phyloP scores from a whole-genome alignment of 1,140 invertebrate genomes.

The Sitodiplosis mosellana region DNA sequence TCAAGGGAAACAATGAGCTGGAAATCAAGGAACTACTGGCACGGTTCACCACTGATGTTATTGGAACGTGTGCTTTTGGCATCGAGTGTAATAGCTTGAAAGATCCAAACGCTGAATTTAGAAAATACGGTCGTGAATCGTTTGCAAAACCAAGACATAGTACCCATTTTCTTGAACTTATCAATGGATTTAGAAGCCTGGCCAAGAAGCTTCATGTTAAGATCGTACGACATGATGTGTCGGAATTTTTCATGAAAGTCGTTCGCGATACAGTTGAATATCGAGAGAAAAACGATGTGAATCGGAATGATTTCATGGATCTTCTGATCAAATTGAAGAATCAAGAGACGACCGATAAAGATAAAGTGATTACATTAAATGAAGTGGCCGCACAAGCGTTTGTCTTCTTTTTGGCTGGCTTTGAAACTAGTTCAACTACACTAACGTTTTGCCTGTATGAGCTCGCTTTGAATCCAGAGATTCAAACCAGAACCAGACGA shows the following conservation, averaged over 20 bases:
- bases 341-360: conserved; percentile 9
- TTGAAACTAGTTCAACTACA: conserved; percentile 29
- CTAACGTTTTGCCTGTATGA: conserved; percentile 28
- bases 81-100: conserved; percentile 10
- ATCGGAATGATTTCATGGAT: conserved; percentile 32
- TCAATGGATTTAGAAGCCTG: conserved; percentile 3
- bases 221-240: conserved; percentile 8
- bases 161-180: conserved; percentile 10
- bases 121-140: background rate
- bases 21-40: conserved; percentile 7
- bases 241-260: conserved; percentile 26
- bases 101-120: conserved; percentile 8
- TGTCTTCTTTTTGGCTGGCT: conserved; percentile 26
- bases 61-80: conserved; percentile 10
- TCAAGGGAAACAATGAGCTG: conserved; percentile 13
- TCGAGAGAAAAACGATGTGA: conserved; percentile 24
- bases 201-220: conserved; percentile 9
- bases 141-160: background rate
- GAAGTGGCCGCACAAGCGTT: conserved; percentile 21
- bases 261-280: conserved; percentile 27
- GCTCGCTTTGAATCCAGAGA: conserved; percentile 29
- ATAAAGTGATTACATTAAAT: conserved; percentile 10
- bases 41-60: conserved; percentile 8
- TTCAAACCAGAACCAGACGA: conserved; percentile 27
- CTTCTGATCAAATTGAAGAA: conserved; percentile 31